Percentiles rank a stretch among this genome's conserved stretches.
Conservation (phyloP, 2,888 invertebrate genomes). For the Notocelia uddmanniana region DNA sequence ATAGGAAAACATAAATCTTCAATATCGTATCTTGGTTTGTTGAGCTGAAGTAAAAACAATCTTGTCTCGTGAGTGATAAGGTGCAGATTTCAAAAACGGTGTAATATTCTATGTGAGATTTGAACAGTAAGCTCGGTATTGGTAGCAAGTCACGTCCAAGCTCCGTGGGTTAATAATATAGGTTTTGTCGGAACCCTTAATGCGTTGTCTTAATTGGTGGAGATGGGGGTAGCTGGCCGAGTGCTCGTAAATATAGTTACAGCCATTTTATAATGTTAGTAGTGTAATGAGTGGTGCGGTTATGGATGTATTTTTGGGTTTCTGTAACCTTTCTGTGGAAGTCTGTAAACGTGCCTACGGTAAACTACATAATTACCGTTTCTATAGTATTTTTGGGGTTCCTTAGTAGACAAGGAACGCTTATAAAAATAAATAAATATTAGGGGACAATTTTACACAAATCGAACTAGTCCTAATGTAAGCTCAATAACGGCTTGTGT, state of each 20-base stretch:
- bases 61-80: neutral
- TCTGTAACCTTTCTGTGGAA: too few relatives aligned
- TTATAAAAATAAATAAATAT: too few relatives aligned
- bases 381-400: too few relatives aligned
- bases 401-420: too few relatives aligned
- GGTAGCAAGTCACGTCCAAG: slow-evolving; percentile 25
- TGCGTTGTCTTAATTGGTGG: slow-evolving; percentile 33
- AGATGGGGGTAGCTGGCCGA: neutral
- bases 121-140: neutral
- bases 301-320: too few relatives aligned
- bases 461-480: too few relatives aligned
- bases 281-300: neutral
- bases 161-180: slow-evolving; percentile 33
- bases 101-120: neutral
- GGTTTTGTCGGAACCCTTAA: slow-evolving; percentile 29
- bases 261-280: neutral
- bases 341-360: too few relatives aligned
- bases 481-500: too few relatives aligned
- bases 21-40: neutral
- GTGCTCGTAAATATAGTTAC: slow-evolving; percentile 4
- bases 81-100: neutral
- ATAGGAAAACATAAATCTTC: slow-evolving; percentile 12
- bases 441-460: too few relatives aligned
- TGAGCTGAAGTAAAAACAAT: neutral
- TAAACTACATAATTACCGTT: too few relatives aligned